A percentile compares a stretch with the other conserved stretches of the same genome.
Conservation (phyloP, 2,113 vertebrate species). For the Podarcis raffonei region DNA sequence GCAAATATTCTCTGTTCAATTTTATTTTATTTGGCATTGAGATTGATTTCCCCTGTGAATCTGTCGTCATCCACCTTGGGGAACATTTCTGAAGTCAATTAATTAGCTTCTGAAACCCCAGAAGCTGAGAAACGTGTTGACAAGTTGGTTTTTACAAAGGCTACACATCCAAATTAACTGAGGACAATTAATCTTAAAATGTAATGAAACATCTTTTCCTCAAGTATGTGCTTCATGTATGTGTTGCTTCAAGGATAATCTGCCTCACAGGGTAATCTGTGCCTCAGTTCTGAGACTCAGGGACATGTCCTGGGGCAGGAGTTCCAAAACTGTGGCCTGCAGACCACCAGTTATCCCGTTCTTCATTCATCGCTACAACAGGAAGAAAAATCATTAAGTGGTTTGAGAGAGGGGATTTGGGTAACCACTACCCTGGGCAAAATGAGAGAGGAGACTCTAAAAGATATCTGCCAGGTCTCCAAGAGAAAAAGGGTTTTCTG, state of each 20-base stretch:
- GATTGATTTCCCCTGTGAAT: neutral
- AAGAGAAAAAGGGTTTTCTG: neutral
- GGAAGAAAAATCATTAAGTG: too few species aligned
- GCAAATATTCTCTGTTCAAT: neutral
- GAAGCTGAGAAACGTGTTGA: constrained; percentile 22
- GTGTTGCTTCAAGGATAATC: neutral
- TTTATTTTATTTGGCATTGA: neutral
- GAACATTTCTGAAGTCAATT: neutral
- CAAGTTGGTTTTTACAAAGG: constrained; percentile 11
- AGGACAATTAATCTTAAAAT: neutral
- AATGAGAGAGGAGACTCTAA: too few species aligned
- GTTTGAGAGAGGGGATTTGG: too few species aligned
- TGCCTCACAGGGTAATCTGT: neutral
- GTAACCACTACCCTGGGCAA: too few species aligned
- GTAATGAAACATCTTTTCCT: neutral
- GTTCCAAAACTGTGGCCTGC: too few species aligned
- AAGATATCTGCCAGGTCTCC: neutral
- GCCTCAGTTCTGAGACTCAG: neutral
- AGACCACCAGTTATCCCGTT: too few species aligned
- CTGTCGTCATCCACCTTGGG: constrained; percentile 7
- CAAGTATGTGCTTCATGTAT: neutral
- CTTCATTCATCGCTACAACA: too few species aligned
- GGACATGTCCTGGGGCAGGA: neutral
- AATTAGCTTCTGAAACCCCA: constrained; percentile 21
- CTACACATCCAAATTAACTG: neutral